Percentiles rank a stretch among this genome's conserved stretches.
These are phyloP conservation scores for Trichogramma dendrolimi DNA, from an alignment of 2,888 invertebrate species.

Conservation along the genomic window DNA sequence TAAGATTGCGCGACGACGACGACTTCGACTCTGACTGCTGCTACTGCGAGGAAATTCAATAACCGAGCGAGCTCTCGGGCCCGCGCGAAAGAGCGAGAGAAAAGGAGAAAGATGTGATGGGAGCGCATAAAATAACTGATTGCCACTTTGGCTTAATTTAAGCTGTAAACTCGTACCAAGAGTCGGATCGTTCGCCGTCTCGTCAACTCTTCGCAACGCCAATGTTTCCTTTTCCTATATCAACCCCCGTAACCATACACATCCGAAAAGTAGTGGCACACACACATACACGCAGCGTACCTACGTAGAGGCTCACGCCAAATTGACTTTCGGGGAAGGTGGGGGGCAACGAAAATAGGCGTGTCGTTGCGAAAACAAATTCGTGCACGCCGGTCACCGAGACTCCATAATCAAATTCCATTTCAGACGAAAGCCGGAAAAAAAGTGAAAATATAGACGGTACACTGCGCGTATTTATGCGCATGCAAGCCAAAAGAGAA, in stretches of 20 bases:
- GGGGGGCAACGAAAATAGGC: constrained; percentile 20
- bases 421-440: constrained; percentile 16
- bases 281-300: too few relatives aligned
- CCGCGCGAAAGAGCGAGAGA: too few relatives aligned
- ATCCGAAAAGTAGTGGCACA: too few relatives aligned
- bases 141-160: constrained; percentile 52
- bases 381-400: background rate
- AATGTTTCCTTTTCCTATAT: too few relatives aligned
- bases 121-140: constrained; percentile 51
- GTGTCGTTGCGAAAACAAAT: constrained; percentile 13
- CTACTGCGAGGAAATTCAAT: constrained; percentile 3
- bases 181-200: constrained; percentile 13
- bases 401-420: constrained; percentile 21
- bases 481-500: constrained; percentile 27
- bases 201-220: too few relatives aligned
- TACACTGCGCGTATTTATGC: constrained; percentile 22
- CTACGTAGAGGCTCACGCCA: background rate
- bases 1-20: constrained; percentile 34
- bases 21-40: constrained; percentile 35
- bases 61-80: too few relatives aligned
- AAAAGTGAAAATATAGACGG: constrained; percentile 6
- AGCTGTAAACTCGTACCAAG: constrained; percentile 41
- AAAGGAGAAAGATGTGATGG: constrained; percentile 45
- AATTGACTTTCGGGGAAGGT: background rate
- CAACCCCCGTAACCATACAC: too few relatives aligned